These are phyloP conservation scores for Drosophila arawakana DNA, from an alignment of 1,140 invertebrate species.

Conservation along the genomic window DNA sequence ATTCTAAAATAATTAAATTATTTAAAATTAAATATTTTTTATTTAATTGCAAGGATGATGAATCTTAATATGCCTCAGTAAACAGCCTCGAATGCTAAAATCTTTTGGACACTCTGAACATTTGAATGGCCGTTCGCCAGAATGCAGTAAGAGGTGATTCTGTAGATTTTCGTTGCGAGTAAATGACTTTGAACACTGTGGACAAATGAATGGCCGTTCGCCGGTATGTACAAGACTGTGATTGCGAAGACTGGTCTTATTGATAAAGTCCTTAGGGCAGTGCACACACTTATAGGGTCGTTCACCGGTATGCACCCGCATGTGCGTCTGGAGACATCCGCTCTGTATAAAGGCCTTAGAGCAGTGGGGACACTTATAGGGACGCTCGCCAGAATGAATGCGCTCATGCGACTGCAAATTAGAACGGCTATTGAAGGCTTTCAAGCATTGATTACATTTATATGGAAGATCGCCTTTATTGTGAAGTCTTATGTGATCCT, in stretches of 20 bases:
- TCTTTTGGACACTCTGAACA: slow-evolving; percentile 98
- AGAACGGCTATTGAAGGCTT: slow-evolving; percentile 98
- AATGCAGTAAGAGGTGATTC: slow-evolving; percentile 97
- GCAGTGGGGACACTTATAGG: slow-evolving; percentile 99
- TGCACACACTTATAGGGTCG: slow-evolving; percentile 98
- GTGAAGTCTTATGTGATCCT: slow-evolving; percentile 97
- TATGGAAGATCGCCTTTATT: slow-evolving; percentile 97
- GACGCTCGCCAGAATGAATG: slow-evolving; percentile 98
- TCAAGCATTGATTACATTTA: slow-evolving; percentile 98
- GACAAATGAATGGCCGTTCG: slow-evolving; percentile 98
- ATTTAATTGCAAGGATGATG: slow-evolving; percentile 85
- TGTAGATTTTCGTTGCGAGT: slow-evolving; percentile 97
- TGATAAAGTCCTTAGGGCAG: slow-evolving; percentile 99
- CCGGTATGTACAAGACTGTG: slow-evolving; percentile 99
- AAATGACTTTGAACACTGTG: slow-evolving; percentile 98
- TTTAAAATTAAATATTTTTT: background rate
- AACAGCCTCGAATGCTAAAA: slow-evolving; percentile 99
- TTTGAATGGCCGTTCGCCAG: slow-evolving; percentile 99
- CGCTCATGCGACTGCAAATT: slow-evolving; percentile 99
- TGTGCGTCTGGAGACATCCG: slow-evolving; percentile 99
- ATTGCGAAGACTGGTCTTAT: slow-evolving; percentile 96
- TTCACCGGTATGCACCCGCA: slow-evolving; percentile 98
- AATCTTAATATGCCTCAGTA: slow-evolving; percentile 98
- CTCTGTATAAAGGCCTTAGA: slow-evolving; percentile 99
- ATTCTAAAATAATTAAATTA: too few species aligned